Evolutionary conservation across 1,140 invertebrate genomes (phyloP).

Genomic region (Drosophila pachea): DNA sequence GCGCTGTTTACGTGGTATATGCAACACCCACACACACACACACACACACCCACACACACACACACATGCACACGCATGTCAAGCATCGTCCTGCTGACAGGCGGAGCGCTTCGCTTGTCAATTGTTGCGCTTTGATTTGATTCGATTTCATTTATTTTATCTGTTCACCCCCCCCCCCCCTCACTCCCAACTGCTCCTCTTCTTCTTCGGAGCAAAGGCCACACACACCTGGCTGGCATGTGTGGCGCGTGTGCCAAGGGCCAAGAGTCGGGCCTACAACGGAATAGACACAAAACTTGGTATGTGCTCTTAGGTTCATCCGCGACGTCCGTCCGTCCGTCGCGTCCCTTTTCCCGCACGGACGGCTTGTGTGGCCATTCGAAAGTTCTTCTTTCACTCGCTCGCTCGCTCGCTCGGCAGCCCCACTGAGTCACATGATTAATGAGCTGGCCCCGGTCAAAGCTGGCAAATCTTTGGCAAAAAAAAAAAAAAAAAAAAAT

Average conservation of each 20-base stretch:
- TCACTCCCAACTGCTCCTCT: no score
- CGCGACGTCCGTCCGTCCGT: no score
- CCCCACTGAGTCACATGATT: constrained; percentile 12
- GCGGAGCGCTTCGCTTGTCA: constrained; percentile 26
- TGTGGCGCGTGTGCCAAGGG: constrained; percentile 21
- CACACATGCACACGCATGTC: no score
- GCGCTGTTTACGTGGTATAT: not conserved
- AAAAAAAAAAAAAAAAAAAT: no score
- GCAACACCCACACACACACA: not conserved
- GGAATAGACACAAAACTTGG: no score
- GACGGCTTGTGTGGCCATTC: not conserved
- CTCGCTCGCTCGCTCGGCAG: not conserved
- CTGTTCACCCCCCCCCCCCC: no score
- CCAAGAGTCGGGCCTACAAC: not conserved
- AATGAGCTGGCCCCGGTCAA: constrained; percentile 10
- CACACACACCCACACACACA: not conserved
- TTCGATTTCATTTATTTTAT: constrained; percentile 23
- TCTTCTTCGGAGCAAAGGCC: constrained; percentile 14
- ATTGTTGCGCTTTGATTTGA: constrained; percentile 34
- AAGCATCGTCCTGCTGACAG: constrained; percentile 23
- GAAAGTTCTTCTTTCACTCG: constrained; percentile 13
- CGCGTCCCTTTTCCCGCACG: not conserved
- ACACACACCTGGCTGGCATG: constrained; percentile 11
- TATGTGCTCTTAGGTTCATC: no score
- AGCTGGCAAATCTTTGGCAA: constrained; percentile 4